These are phyloP conservation scores for Chionodraco myersi DNA, from an alignment of 2,113 vertebrate genomes.

Conservation along the genomic window DNA sequence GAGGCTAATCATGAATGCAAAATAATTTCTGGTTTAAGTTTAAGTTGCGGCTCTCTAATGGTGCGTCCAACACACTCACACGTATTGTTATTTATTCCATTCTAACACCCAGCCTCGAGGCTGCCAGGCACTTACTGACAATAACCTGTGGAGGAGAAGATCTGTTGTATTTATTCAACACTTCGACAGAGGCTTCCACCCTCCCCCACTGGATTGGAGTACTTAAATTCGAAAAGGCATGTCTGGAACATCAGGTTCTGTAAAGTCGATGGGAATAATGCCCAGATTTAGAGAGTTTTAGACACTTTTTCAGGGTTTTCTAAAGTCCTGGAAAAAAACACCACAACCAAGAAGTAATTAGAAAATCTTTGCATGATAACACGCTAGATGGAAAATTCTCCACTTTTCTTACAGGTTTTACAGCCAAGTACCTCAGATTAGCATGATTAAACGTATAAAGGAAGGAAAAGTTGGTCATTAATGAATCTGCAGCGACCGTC, in stretches of 20 bases:
- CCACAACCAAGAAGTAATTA: too few species aligned
- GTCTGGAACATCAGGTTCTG: not conserved
- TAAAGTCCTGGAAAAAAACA: not conserved
- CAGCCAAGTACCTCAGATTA: too few species aligned
- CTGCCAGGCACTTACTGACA: not conserved
- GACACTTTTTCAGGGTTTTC: not conserved
- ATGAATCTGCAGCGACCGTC: too few species aligned
- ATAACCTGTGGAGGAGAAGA: not conserved
- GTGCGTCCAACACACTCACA: not conserved
- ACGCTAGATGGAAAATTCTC: too few species aligned
- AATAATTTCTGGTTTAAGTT: not conserved
- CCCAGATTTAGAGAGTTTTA: not conserved
- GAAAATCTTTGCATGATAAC: too few species aligned
- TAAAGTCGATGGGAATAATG: not conserved
- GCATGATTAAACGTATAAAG: too few species aligned
- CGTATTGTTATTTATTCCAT: not conserved
- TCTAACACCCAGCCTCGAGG: not conserved
- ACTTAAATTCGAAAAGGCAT: conserved; percentile 5
- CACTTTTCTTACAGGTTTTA: too few species aligned
- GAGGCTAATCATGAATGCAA: not conserved
- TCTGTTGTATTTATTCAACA: conserved; percentile 3
- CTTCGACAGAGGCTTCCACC: not conserved
- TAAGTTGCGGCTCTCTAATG: not conserved
- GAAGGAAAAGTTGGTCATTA: too few species aligned
- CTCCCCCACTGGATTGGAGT: not conserved